These are phyloP conservation scores for Xyrichtys novacula DNA, from an alignment of 2,797 vertebrate genomes.

Conservation along the genomic window DNA sequence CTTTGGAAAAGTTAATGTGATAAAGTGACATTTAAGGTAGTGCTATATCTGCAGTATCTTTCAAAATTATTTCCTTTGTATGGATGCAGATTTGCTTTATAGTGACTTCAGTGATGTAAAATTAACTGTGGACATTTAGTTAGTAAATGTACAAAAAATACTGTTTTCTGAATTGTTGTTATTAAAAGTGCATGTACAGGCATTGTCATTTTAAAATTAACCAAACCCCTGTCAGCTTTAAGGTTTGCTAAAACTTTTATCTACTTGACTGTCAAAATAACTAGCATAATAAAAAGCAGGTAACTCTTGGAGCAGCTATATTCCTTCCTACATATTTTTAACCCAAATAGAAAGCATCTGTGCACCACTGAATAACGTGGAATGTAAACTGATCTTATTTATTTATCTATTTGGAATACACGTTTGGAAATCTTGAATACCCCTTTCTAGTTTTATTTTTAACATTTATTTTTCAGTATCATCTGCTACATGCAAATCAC, in stretches of 20 bases:
- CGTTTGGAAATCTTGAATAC: slow-evolving; percentile 1
- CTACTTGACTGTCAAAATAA: neutral
- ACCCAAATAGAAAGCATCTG: slow-evolving; percentile 32
- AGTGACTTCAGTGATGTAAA: neutral
- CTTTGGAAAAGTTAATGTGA: slow-evolving; percentile 22
- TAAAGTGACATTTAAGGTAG: slow-evolving; percentile 5
- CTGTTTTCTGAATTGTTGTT: neutral
- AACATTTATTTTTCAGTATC: slow-evolving; percentile 32
- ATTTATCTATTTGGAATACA: slow-evolving; percentile 32
- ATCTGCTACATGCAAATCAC: slow-evolving; percentile 44
- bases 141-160: too few species aligned
- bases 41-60: slow-evolving; percentile 5
- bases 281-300: neutral
- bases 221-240: neutral
- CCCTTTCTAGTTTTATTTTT: slow-evolving; percentile 19
- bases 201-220: neutral
- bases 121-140: neutral
- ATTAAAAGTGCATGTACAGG: slow-evolving; percentile 13
- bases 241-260: slow-evolving; percentile 39
- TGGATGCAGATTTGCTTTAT: neutral
- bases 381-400: slow-evolving; percentile 1
- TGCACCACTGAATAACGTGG: slow-evolving; percentile 7
- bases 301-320: slow-evolving; percentile 45
- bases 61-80: slow-evolving; percentile 5
- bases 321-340: slow-evolving; percentile 47